Conservation (phyloP, 2,113 vertebrate species). For the Bufo bufo region DNA sequence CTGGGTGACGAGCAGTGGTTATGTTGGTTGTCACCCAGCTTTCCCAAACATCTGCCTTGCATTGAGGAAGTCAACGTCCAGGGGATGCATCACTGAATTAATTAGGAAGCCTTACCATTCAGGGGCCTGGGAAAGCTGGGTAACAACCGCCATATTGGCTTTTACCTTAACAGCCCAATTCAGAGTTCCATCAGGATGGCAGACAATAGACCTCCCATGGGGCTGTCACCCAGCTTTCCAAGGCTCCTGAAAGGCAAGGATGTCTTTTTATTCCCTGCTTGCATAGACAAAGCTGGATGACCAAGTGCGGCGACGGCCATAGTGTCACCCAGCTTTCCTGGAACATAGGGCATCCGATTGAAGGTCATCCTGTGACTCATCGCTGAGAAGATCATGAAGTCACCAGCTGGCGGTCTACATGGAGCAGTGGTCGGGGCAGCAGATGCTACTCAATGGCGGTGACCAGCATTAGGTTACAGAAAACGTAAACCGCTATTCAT, state of each 20-base stretch:
- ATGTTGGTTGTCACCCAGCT: too few relatives aligned
- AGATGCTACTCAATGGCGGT: neutral
- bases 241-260: neutral
- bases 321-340: neutral
- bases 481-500: neutral
- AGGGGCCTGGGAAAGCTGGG: too few relatives aligned
- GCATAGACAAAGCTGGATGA: neutral
- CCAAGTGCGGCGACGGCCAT: neutral
- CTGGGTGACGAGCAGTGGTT: neutral
- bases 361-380: neutral
- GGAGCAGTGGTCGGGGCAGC: neutral
- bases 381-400: neutral
- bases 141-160: too few relatives aligned
- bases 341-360: neutral
- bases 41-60: too few relatives aligned
- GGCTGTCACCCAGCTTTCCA: neutral
- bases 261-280: neutral
- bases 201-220: too few relatives aligned
- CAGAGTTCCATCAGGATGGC: too few relatives aligned
- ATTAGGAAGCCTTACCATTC: too few relatives aligned
- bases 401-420: neutral
- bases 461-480: slow-evolving; percentile 3
- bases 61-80: too few relatives aligned
- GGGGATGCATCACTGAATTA: too few relatives aligned
- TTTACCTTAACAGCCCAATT: too few relatives aligned